Percentiles rank a stretch among this genome's conserved stretches.
Conservation (phyloP, 1,140 invertebrate species). For the Ostrea denselamellosa region DNA sequence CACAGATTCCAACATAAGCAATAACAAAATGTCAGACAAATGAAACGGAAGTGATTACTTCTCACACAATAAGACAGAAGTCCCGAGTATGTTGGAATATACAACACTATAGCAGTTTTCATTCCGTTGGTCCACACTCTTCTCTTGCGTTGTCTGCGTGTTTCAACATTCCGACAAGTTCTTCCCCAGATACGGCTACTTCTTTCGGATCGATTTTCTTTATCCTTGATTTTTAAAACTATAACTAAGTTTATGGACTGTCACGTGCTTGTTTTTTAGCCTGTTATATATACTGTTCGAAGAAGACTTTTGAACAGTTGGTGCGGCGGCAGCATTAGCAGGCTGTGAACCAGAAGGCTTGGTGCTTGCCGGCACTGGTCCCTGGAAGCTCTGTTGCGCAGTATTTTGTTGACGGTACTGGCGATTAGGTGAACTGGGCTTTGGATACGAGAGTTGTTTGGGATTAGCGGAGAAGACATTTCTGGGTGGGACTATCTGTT, state of each 20-base stretch:
- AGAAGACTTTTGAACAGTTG: not conserved
- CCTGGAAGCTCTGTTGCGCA: not conserved
- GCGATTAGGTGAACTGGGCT: not conserved
- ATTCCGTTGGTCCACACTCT: too few relatives aligned
- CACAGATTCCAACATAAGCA: too few relatives aligned
- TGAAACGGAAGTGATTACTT: not conserved
- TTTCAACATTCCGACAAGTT: not conserved
- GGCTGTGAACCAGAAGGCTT: not conserved
- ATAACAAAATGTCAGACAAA: not conserved
- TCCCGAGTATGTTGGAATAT: too few relatives aligned
- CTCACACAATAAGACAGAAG: too few relatives aligned
- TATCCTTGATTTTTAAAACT: not conserved
- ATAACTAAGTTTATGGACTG: slow-evolving; percentile 21
- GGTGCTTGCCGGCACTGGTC: not conserved
- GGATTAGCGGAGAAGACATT: not conserved
- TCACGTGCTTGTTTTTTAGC: not conserved
- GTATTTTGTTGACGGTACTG: not conserved
- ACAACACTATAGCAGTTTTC: too few relatives aligned
- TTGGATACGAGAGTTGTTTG: not conserved
- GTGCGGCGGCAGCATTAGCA: not conserved
- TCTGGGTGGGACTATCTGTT: not conserved
- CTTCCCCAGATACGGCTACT: not conserved
- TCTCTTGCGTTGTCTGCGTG: too few relatives aligned
- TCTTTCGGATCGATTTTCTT: not conserved
- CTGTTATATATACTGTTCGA: not conserved